Percentiles rank a stretch among this genome's conserved stretches.
Evolutionary conservation across 2,888 invertebrate genomes (phyloP).

Genomic region (Plemyria rubiginata): DNA sequence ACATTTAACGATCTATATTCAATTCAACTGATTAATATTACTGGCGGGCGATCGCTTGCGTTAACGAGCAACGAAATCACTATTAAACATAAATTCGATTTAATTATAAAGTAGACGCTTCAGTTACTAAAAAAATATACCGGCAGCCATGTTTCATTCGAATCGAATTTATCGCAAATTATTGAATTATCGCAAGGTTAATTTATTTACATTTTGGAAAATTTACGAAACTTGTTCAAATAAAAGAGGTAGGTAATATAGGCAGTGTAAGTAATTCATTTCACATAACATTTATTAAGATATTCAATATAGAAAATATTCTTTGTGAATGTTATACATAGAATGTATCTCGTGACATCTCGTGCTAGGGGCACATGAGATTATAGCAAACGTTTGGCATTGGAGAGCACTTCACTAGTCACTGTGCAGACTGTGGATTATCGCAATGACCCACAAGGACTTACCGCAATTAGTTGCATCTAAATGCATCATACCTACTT

Average conservation of each 20-base stretch:
- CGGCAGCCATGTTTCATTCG: constrained; percentile 2
- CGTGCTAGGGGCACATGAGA: no score
- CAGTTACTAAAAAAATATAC: constrained; percentile 18
- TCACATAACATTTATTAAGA: not conserved
- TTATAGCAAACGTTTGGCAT: no score
- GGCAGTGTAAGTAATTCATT: not conserved
- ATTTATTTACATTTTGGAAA: not conserved
- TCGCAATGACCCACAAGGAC: not conserved
- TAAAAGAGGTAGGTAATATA: not conserved
- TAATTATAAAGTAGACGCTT: constrained; percentile 32
- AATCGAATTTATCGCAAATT: constrained; percentile 2
- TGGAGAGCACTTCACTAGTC: no score
- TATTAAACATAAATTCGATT: constrained; percentile 40
- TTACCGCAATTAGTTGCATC: not conserved
- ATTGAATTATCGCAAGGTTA: not conserved
- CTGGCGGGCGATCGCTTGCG: constrained; percentile 54
- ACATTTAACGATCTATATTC: constrained; percentile 67
- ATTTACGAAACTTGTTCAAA: not conserved
- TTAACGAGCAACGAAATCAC: constrained; percentile 52
- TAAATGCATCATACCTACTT: not conserved
- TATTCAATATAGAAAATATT: not conserved
- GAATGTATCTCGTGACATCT: no score
- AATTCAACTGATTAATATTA: constrained; percentile 69
- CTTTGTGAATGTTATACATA: no score
- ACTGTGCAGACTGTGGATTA: not conserved